These are phyloP conservation scores for Euura lappo DNA, from an alignment of 1,140 invertebrate genomes.

Conservation along the genomic window DNA sequence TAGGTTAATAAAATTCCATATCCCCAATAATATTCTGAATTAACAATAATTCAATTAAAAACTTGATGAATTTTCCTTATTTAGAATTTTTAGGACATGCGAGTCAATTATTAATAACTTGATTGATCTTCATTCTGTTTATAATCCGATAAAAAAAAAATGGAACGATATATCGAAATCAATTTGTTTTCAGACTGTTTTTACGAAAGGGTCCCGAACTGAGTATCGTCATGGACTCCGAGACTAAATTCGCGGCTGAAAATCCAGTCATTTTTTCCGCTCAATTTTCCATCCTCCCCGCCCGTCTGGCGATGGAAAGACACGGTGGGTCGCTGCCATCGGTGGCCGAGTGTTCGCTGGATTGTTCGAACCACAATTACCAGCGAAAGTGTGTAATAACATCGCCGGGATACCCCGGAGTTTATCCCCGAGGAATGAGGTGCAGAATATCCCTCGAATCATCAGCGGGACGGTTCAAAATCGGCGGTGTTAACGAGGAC, in stretches of 20 bases:
- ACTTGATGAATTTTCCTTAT: too few relatives aligned
- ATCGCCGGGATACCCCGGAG: conserved; percentile 46
- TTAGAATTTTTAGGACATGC: too few relatives aligned
- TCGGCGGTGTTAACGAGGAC: conserved; percentile 44
- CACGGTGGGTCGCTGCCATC: conserved; percentile 34
- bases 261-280: conserved; percentile 53
- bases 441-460: conserved; percentile 46
- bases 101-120: too few relatives aligned
- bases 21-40: too few relatives aligned
- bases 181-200: conserved; percentile 34
- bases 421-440: conserved; percentile 47
- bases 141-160: too few relatives aligned
- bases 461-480: conserved; percentile 42
- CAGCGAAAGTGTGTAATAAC: conserved; percentile 38
- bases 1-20: conserved; percentile 29
- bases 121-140: too few relatives aligned
- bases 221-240: conserved; percentile 44
- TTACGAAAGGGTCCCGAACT: conserved; percentile 44
- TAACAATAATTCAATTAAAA: too few relatives aligned
- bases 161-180: too few relatives aligned
- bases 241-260: conserved; percentile 44
- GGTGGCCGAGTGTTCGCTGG: conserved; percentile 40
- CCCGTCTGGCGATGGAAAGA: conserved; percentile 37
- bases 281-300: conserved; percentile 45
- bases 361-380: conserved; percentile 45